A percentile compares a stretch with the other conserved stretches of the same genome.
Evolutionary conservation across 2,888 invertebrate species (phyloP).

Genomic region (Clanis bilineata): DNA sequence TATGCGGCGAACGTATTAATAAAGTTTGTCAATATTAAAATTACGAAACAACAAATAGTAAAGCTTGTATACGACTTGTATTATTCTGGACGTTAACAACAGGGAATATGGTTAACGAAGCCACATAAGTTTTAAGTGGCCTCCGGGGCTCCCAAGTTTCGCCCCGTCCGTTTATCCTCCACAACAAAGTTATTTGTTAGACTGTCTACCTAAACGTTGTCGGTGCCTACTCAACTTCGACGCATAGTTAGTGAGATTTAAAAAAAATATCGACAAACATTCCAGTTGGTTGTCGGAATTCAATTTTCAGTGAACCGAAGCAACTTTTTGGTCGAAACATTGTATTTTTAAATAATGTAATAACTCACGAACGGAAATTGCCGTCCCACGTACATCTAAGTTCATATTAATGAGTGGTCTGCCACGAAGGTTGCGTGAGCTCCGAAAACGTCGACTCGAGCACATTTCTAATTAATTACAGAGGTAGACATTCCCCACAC

Average conservation of each 20-base stretch:
- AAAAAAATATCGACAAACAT: not conserved
- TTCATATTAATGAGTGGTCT: slow-evolving; percentile 42
- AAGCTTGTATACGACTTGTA: slow-evolving; percentile 47
- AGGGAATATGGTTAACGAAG: slow-evolving; percentile 70
- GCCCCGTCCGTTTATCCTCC: slow-evolving; percentile 68
- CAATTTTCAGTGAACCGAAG: not conserved
- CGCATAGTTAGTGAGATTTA: slow-evolving; percentile 5
- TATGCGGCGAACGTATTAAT: slow-evolving; percentile 8
- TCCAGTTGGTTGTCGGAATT: not conserved
- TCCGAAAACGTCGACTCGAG: slow-evolving; percentile 31
- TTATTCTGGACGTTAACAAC: slow-evolving; percentile 55
- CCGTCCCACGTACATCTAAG: slow-evolving; percentile 22
- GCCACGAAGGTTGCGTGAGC: slow-evolving; percentile 37
- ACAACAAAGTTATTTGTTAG: slow-evolving; percentile 74
- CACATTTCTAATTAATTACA: slow-evolving; percentile 38
- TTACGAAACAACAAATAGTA: slow-evolving; percentile 42
- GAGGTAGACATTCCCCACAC: slow-evolving; percentile 26
- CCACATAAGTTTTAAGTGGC: slow-evolving; percentile 80
- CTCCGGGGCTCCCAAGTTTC: slow-evolving; percentile 66
- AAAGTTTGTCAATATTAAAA: slow-evolving; percentile 38
- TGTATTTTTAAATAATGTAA: slow-evolving; percentile 2
- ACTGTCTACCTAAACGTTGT: slow-evolving; percentile 62
- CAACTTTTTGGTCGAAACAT: not conserved
- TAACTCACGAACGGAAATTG: slow-evolving; percentile 13
- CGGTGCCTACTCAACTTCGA: slow-evolving; percentile 55